These are phyloP conservation scores for Pristis pectinata DNA, from an alignment of 2,797 vertebrate genomes.

Conservation along the genomic window DNA sequence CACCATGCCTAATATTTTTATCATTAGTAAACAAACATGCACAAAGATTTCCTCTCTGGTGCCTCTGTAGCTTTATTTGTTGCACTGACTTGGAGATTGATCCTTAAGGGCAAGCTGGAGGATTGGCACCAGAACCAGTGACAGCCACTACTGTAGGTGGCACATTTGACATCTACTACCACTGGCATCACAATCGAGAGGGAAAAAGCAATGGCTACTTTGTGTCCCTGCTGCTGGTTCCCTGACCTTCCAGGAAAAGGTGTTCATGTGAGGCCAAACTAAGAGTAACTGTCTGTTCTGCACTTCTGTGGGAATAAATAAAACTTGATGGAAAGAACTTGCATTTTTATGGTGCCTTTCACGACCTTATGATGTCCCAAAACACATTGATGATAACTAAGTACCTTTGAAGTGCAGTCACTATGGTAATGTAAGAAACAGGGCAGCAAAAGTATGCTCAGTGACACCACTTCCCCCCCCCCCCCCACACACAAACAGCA, in stretches of 20 bases:
- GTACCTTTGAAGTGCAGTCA: neutral
- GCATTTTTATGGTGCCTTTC: neutral
- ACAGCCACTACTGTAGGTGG: neutral
- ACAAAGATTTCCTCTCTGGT: neutral
- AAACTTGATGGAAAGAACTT: neutral
- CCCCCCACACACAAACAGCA: neutral
- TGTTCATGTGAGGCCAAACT: neutral
- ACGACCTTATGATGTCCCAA: neutral
- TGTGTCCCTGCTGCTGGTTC: neutral
- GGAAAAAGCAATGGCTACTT: neutral
- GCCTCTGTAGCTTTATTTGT: neutral
- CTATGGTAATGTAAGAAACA: neutral
- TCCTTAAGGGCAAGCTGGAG: neutral
- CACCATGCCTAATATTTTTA: no score
- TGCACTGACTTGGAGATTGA: neutral
- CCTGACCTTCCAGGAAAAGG: neutral
- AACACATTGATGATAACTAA: neutral
- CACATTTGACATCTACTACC: neutral
- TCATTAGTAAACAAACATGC: no score
- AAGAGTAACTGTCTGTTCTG: neutral
- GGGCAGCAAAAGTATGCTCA: neutral
- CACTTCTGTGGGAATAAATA: neutral
- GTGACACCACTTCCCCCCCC: no score
- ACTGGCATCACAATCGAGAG: neutral
- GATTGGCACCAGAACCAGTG: neutral